Percentiles rank a stretch among this genome's conserved stretches.
phyloP scores from a whole-genome alignment of 2,888 invertebrate species.

The Mythimna albipuncta region DNA sequence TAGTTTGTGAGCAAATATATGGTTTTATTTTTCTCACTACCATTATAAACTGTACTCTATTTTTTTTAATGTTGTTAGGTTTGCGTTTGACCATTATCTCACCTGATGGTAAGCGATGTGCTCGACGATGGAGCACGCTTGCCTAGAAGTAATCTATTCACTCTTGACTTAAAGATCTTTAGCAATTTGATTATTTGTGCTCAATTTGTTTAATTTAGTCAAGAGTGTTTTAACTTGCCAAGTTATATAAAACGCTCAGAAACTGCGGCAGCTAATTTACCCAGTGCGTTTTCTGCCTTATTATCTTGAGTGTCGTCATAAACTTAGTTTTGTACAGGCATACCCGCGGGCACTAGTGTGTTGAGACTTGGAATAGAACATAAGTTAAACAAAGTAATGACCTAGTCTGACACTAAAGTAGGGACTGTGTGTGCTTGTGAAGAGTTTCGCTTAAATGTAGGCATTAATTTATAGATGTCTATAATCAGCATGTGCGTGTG shows the following conservation, averaged over 20 bases:
- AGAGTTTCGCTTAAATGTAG: not conserved
- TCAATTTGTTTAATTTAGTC: too few species aligned
- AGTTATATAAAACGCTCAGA: not conserved
- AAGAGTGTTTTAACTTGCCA: too few species aligned
- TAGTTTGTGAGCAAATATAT: too few species aligned
- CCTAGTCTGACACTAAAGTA: not conserved
- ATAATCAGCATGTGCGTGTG: not conserved
- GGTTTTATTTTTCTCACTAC: too few species aligned
- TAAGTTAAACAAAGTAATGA: conserved; percentile 39
- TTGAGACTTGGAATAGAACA: conserved; percentile 28
- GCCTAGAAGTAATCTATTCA: too few species aligned
- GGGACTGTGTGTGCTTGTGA: not conserved
- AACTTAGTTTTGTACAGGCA: conserved; percentile 31
- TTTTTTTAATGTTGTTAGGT: too few species aligned
- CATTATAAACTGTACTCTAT: too few species aligned
- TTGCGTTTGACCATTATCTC: too few species aligned
- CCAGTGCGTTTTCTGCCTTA: conserved; percentile 31
- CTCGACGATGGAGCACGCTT: too few species aligned
- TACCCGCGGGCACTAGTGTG: conserved; percentile 31
- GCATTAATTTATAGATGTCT: not conserved
- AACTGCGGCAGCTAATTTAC: not conserved
- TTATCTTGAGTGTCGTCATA: conserved; percentile 49
- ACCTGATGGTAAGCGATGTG: too few species aligned
- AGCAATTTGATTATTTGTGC: too few species aligned
- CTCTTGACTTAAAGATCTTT: too few species aligned